Base-by-base conservation (phyloP, 2,888 invertebrate genomes). In the Rotaria sp. region DNA sequence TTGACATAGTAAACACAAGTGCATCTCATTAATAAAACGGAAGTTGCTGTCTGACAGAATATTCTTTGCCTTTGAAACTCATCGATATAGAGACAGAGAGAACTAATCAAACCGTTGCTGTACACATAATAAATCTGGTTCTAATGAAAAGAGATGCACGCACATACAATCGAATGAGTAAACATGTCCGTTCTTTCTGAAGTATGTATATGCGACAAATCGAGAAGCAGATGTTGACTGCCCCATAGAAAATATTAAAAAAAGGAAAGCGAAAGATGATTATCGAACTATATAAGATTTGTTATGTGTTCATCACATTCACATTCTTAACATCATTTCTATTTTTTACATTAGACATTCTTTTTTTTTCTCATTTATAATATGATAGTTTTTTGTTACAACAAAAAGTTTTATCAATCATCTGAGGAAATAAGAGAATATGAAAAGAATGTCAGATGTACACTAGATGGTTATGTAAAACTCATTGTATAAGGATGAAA, bases 161-260 rank as follows among this genome's bases (percentile, higher is more conserved):
- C 67, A 67, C 35, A 67, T 67, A 67, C 67, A 35, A 67, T 67
- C 67, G 35, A 67, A 67, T 67, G 38, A 67, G 67, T 67, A 67
- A 67, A 67, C 35, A 67, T 67, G 67, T 67, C 35, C 67, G 35
- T 67, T 67, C 35, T 67, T 5, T 67, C 30, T 67, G 18, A 67
- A 67, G 67, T 67, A 67, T 67, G 67, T 67, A 67, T 67, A 35
- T 67, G 67, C 38, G 67, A 67, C 35, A 67, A 67, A 67, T 67
- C 67, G 67, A 67, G 67, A 35, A 67, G 67, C 35, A 67, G 67
- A 35, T 67, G 67, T 67, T 35, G 67, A 7, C 1, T 15, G 1
- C 18, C 18, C 18, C 15, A 50, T 67, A 35, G 7, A 59, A 15
- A 67, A 35, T 67, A 7, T 4, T 4, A 21, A 18, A 35, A 35